Conservation (phyloP, 2,888 invertebrate species). For the Atrina japonica region DNA sequence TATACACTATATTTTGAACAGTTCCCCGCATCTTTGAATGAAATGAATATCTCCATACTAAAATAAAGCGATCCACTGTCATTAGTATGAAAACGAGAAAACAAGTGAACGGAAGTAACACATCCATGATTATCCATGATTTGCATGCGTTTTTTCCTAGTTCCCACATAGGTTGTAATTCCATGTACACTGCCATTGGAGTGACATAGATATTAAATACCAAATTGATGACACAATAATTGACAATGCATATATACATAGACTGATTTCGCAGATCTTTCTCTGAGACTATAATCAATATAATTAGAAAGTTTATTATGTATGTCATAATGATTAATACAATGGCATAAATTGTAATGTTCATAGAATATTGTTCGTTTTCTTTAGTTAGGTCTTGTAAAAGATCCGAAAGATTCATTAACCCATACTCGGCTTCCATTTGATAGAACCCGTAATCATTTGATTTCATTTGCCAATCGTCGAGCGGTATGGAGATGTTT, state of each 20-base stretch:
- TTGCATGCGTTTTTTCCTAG: conserved; percentile 13
- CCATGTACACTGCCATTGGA: conserved; percentile 19
- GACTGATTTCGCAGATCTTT: conserved; percentile 12
- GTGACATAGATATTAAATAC: conserved; percentile 23
- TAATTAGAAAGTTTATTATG: too few species aligned
- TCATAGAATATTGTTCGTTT: too few species aligned
- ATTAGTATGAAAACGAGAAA: conserved; percentile 18
- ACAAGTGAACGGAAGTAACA: conserved; percentile 22
- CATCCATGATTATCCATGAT: conserved; percentile 25
- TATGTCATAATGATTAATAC: too few species aligned
- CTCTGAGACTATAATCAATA: too few species aligned
- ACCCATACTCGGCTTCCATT: too few species aligned
- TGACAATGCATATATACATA: conserved; percentile 22
- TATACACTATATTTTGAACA: conserved; percentile 8
- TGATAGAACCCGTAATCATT: too few species aligned
- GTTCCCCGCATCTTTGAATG: neutral
- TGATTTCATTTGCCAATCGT: too few species aligned
- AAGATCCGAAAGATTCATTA: too few species aligned
- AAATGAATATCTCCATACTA: neutral
- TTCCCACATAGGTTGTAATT: conserved; percentile 18
- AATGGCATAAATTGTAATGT: too few species aligned
- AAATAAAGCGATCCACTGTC: conserved; percentile 16
- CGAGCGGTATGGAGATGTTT: too few species aligned
- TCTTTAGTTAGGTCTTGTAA: too few species aligned
- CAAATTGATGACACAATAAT: conserved; percentile 20